A percentile compares a stretch with the other conserved stretches of the same genome.
Conservation (phyloP, 2,113 vertebrate species). For the Mionectes macconnelli region DNA sequence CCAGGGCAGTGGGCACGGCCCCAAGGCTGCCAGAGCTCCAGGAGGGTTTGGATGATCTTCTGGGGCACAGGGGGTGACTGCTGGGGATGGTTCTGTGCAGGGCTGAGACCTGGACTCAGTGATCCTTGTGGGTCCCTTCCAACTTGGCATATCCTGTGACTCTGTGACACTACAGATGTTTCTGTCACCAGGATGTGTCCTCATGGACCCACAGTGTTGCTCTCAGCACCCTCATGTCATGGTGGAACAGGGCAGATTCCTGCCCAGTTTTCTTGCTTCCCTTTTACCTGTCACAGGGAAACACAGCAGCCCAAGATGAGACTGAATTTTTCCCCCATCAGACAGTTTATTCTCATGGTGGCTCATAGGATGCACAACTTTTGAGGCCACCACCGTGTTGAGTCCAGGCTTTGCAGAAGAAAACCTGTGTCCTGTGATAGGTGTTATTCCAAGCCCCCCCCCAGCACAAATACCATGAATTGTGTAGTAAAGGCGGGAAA, state of each 20-base stretch:
- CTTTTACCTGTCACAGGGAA: rapidly evolving
- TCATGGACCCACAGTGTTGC: background rate
- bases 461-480: background rate
- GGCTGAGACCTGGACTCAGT: background rate
- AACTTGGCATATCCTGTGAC: background rate
- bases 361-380: rapidly evolving
- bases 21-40: background rate
- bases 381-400: rapidly evolving
- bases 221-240: rapidly evolving
- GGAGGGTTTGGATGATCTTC: background rate
- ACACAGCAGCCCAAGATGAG: background rate
- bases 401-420: background rate
- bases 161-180: background rate
- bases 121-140: background rate
- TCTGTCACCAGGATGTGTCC: background rate
- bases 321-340: background rate
- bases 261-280: background rate
- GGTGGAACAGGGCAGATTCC: background rate
- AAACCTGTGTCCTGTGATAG: background rate
- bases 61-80: background rate
- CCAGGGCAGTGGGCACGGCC: background rate
- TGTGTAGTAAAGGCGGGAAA: background rate
- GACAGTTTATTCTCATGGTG: background rate
- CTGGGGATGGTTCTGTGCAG: background rate
- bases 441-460: background rate